Evolutionary conservation across 1,140 invertebrate genomes (phyloP).

Genomic region (Halesus radiatus): DNA sequence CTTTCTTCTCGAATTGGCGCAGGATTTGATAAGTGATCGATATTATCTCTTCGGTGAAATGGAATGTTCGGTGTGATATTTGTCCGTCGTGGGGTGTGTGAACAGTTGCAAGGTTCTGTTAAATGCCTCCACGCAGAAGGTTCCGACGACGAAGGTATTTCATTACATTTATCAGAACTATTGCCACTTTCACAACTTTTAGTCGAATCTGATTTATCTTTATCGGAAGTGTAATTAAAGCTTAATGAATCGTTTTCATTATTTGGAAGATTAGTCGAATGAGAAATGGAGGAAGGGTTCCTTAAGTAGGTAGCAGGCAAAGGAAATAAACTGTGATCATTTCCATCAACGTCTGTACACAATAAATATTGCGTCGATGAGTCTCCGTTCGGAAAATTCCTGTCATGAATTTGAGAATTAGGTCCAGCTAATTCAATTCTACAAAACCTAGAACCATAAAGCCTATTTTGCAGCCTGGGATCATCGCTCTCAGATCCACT

Average conservation of each 20-base stretch:
- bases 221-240: neutral
- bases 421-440: neutral
- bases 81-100: slow-evolving; percentile 29
- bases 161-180: neutral
- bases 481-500: neutral
- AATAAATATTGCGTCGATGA: slow-evolving; percentile 4
- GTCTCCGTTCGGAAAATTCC: neutral
- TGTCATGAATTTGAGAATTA: neutral
- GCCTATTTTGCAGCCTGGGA: neutral
- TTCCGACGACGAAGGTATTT: neutral
- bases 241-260: neutral
- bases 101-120: slow-evolving; percentile 47
- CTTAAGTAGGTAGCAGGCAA: neutral
- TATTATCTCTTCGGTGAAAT: slow-evolving; percentile 48
- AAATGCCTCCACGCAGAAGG: slow-evolving; percentile 41
- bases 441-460: neutral
- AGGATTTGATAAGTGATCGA: slow-evolving; percentile 1
- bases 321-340: neutral
- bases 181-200: neutral
- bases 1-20: neutral
- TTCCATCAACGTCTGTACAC: neutral
- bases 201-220: neutral
- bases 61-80: slow-evolving; percentile 36
- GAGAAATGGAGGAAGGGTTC: neutral
- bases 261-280: neutral